phyloP scores from a whole-genome alignment of 1,140 invertebrate genomes.

The Apis cerana region DNA sequence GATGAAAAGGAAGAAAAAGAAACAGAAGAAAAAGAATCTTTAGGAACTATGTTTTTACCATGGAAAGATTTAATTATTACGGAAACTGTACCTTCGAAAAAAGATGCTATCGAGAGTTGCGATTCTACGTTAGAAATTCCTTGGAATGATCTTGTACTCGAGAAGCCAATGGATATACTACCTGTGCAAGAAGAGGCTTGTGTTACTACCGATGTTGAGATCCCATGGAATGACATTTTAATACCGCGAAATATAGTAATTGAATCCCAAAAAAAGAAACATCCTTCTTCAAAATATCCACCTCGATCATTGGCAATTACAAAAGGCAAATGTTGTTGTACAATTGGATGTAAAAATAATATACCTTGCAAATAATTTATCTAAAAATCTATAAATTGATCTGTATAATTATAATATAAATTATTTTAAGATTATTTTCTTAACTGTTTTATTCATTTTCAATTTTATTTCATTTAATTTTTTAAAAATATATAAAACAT shows the following conservation, averaged over 20 bases:
- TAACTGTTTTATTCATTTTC: background rate
- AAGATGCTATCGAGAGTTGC: slow-evolving; percentile 37
- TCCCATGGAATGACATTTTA: slow-evolving; percentile 73
- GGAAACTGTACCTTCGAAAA: slow-evolving; percentile 32
- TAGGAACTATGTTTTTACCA: slow-evolving; percentile 59
- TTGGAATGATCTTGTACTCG: slow-evolving; percentile 64
- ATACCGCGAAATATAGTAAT: slow-evolving; percentile 69
- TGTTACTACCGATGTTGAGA: slow-evolving; percentile 65
- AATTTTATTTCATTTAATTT: background rate
- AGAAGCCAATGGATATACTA: slow-evolving; percentile 61
- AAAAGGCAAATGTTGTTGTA: slow-evolving; percentile 13
- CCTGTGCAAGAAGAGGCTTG: slow-evolving; percentile 48
- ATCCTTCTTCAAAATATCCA: slow-evolving; percentile 62
- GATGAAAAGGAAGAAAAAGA: slow-evolving; percentile 15
- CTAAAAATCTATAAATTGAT: too few relatives aligned
- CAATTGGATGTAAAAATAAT: background rate
- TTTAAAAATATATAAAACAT: background rate
- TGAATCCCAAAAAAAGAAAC: slow-evolving; percentile 48
- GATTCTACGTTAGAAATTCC: slow-evolving; percentile 71
- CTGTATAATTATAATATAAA: background rate
- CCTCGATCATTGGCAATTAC: slow-evolving; percentile 1
- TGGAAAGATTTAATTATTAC: slow-evolving; percentile 71
- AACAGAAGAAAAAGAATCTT: slow-evolving; percentile 47
- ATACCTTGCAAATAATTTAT: slow-evolving; percentile 5
- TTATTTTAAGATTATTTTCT: background rate